Evolutionary conservation across 2,888 invertebrate genomes (phyloP).

Genomic region (Eristalis intricaria): DNA sequence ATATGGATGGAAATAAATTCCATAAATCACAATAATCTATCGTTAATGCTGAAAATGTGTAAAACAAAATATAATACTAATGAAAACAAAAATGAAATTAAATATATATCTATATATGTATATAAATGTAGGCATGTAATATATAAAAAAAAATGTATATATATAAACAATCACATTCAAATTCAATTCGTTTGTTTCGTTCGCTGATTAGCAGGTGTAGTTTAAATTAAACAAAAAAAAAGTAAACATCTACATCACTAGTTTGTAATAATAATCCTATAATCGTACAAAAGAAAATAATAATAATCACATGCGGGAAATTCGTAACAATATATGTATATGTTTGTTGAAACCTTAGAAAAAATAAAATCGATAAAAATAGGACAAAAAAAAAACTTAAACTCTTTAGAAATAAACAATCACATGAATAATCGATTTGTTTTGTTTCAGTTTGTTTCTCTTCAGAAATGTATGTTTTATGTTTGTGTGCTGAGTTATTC

Average conservation of each 20-base stretch:
- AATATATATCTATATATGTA: slow-evolving; percentile 37
- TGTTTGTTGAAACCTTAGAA: slow-evolving; percentile 1
- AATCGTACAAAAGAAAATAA: neutral
- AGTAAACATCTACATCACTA: slow-evolving; percentile 42
- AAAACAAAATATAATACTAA: slow-evolving; percentile 5
- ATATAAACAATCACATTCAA: slow-evolving; percentile 55
- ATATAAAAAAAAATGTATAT: slow-evolving; percentile 11
- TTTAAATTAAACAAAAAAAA: slow-evolving; percentile 45
- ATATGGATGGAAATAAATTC: slow-evolving; percentile 19
- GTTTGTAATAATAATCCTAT: slow-evolving; percentile 7
- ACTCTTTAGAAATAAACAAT: slow-evolving; percentile 28
- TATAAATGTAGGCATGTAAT: slow-evolving; percentile 3
- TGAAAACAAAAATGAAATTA: slow-evolving; percentile 18
- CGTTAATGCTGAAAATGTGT: slow-evolving; percentile 3
- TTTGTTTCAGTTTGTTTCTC: neutral
- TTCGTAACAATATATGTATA: neutral
- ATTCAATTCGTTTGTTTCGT: slow-evolving; percentile 27
- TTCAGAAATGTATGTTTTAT: neutral
- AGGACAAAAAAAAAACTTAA: slow-evolving; percentile 1
- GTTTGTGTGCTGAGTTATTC: neutral
- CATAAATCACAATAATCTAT: slow-evolving; percentile 42
- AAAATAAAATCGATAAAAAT: neutral
- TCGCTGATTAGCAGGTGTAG: slow-evolving; percentile 29
- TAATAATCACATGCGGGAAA: slow-evolving; percentile 35
- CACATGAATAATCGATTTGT: slow-evolving; percentile 16